Evolutionary conservation across 64 coral and sea anemone species (phyloP).

Genomic region (Cladopsammia gracilis): DNA sequence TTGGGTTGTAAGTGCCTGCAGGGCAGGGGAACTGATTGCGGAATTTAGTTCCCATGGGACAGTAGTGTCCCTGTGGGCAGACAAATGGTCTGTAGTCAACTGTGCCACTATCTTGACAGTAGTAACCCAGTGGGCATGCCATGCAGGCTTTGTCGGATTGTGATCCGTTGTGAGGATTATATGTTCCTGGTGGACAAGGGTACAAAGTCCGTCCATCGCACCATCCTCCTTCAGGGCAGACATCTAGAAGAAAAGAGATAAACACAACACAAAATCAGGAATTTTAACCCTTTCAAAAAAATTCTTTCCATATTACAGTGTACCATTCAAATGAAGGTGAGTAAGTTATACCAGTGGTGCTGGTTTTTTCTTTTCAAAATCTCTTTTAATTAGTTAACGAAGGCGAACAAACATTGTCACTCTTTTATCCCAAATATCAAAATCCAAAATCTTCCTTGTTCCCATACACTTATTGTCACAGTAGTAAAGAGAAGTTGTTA

Average conservation of each 20-base stretch:
- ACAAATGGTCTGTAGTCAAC: slow-evolving; percentile 57
- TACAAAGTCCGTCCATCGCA: slow-evolving; percentile 90
- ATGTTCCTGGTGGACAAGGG: slow-evolving; percentile 88
- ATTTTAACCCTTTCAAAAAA: too few species aligned
- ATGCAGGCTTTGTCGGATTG: slow-evolving; percentile 67
- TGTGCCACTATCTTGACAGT: slow-evolving; percentile 83
- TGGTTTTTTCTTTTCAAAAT: too few species aligned
- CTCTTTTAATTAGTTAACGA: too few species aligned
- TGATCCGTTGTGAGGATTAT: slow-evolving; percentile 87
- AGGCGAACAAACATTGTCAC: too few species aligned
- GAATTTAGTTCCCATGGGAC: slow-evolving; percentile 88
- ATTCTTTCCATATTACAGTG: too few species aligned
- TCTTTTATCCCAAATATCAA: too few species aligned
- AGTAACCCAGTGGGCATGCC: slow-evolving; percentile 89
- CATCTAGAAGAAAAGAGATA: slow-evolving; percentile 46
- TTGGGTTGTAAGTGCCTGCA: slow-evolving; percentile 83
- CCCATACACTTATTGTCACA: too few species aligned
- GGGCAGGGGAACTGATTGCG: slow-evolving; percentile 91
- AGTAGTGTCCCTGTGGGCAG: slow-evolving; percentile 93
- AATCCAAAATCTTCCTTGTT: too few species aligned
- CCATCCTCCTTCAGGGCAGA: slow-evolving; percentile 89
- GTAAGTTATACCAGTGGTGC: too few species aligned
- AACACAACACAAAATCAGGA: neutral
- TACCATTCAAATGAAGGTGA: too few species aligned
- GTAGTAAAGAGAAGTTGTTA: too few species aligned